Evolutionary conservation across 2,797 vertebrate genomes (phyloP).

Genomic region (Epinephelus malabaricus): DNA sequence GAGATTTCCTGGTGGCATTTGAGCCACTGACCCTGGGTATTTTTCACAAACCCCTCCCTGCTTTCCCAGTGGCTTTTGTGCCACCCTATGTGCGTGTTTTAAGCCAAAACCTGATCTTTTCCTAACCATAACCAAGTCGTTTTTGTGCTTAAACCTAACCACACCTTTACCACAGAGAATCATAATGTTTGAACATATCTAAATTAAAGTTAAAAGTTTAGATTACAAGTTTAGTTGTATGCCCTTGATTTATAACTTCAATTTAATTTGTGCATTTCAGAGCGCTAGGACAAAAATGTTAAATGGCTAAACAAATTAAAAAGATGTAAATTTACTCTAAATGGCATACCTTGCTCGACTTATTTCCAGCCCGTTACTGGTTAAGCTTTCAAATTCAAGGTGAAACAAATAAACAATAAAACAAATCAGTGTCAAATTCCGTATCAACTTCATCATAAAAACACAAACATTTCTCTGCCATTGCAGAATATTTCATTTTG

Average conservation of each 20-base stretch:
- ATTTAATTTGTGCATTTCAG: background rate
- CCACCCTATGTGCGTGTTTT: too few relatives aligned
- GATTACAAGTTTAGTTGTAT: background rate
- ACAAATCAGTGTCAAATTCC: background rate
- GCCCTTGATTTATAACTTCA: background rate
- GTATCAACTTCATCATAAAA: background rate
- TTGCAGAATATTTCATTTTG: constrained; percentile 18
- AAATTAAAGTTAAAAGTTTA: background rate
- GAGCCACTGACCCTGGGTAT: too few relatives aligned
- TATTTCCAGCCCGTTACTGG: background rate
- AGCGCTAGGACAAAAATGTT: background rate
- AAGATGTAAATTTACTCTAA: background rate
- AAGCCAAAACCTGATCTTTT: too few relatives aligned
- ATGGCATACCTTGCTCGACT: background rate
- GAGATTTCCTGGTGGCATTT: too few relatives aligned
- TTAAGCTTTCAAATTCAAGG: background rate
- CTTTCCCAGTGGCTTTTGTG: too few relatives aligned
- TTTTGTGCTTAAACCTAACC: too few relatives aligned
- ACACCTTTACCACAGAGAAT: too few relatives aligned
- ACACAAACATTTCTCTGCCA: background rate
- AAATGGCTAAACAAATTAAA: background rate
- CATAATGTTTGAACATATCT: too few relatives aligned
- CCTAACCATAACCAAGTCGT: too few relatives aligned
- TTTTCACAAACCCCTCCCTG: too few relatives aligned
- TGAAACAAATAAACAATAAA: background rate